Base-by-base conservation (phyloP, 2,888 invertebrate species). In the Crematogaster levior region DNA sequence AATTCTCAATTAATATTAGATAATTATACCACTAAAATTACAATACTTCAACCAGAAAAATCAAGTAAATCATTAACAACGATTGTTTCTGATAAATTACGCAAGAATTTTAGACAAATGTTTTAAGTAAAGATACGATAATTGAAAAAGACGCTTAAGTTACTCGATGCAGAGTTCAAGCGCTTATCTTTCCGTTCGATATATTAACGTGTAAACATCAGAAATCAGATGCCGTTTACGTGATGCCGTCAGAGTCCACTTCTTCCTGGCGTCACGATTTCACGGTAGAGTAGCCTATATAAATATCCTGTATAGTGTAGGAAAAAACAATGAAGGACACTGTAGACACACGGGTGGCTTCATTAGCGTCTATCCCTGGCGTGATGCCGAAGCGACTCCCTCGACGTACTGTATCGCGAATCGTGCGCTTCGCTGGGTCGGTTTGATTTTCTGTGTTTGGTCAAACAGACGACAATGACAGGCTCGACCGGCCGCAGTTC, bases 391-490 rank as follows among this genome's bases (percentile, higher is more conserved):
- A 72, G 83, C 86, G 79, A 66, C 82, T 82, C 88, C 84, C 80
- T 63, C 82, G 75, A 51, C 68, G 43, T 46, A 37, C 34, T 51
- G 86, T 86, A 88, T 90, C 88, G 89, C 82, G 87, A 75, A 85
- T 85, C 85, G 85, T 84, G 84, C 83, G 84, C 84, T 85, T 82
- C 84, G 83, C 82, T 75, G 79, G 84, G 21, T 84, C 81, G 84
- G 86, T 87, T 85, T 90, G 90, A 92, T 92, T 79, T 92, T 84
- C 90, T 86, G 79, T 88, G 91, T 92, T 92, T 91, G 90, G 89
- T 87, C 89, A 92, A 92, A 92, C 90, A 90, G 89, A 88, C 85
- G 89, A 86, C 89, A 88, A 89, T 90, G 91, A 90, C 90, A 87
- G 88, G 84, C 77, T 68, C 79, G 79, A 82, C 81, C 65, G 81